phyloP scores from a whole-genome alignment of 2,888 invertebrate genomes.

The Chirona hameri region DNA sequence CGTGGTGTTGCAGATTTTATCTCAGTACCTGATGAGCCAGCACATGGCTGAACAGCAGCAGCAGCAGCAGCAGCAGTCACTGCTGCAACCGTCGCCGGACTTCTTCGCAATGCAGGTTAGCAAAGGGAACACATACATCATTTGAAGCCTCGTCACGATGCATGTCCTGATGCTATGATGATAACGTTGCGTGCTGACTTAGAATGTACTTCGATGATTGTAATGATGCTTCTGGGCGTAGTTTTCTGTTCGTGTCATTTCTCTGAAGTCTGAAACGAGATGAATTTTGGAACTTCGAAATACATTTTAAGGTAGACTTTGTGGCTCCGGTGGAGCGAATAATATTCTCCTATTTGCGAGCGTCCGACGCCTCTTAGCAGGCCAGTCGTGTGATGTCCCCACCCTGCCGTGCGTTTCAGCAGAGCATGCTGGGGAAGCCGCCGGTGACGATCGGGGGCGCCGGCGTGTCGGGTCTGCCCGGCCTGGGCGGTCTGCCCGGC shows the following conservation, averaged over 20 bases:
- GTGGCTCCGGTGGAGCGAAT: background rate
- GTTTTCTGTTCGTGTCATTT: no score
- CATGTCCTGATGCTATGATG: no score
- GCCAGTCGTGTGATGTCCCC: background rate
- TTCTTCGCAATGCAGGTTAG: background rate
- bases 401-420: background rate
- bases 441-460: background rate
- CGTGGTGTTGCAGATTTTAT: constrained; percentile 41
- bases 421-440: background rate
- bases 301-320: no score
- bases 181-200: no score
- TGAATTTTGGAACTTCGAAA: no score
- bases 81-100: background rate
- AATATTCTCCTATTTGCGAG: background rate
- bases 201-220: no score
- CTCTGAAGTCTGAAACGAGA: no score
- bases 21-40: constrained; percentile 40
- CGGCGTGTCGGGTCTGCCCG: background rate
- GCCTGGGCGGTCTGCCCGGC: background rate
- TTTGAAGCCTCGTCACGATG: background rate
- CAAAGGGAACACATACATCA: background rate
- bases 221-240: no score
- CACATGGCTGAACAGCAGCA: constrained; percentile 8
- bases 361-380: background rate
- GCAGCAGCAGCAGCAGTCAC: background rate